These are phyloP conservation scores for Mactra quadrangularis DNA, from an alignment of 1,140 invertebrate genomes.

Conservation along the genomic window DNA sequence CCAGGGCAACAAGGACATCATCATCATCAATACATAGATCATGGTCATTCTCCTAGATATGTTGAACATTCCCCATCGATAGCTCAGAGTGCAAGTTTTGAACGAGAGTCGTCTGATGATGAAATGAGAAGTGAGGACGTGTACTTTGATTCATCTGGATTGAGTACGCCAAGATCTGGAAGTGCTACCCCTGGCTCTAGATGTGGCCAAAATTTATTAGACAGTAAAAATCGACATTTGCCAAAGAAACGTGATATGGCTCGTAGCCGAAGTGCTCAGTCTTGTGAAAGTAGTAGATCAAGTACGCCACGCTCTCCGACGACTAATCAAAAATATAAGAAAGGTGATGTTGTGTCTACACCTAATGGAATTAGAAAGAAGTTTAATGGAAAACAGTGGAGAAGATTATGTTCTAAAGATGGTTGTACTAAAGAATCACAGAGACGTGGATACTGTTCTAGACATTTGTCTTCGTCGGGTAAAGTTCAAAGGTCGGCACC, in stretches of 20 bases:
- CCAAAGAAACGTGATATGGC: conserved; percentile 79
- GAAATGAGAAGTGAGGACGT: conserved; percentile 79
- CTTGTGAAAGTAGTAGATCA: conserved; percentile 80
- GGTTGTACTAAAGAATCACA: conserved; percentile 99
- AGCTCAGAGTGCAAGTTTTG: conserved; percentile 71
- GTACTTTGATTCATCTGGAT: conserved; percentile 79
- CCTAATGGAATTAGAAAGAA: conserved; percentile 99
- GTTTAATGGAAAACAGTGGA: conserved; percentile 99
- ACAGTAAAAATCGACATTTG: conserved; percentile 71
- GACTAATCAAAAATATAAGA: conserved; percentile 96
- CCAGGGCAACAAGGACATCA: conserved; percentile 84
- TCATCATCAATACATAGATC: conserved; percentile 86
- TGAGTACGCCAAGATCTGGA: conserved; percentile 80
- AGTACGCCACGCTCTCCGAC: conserved; percentile 84
- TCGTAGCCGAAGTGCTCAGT: conserved; percentile 81
- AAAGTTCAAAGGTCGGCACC: conserved; percentile 82
- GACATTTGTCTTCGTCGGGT: conserved; percentile 95
- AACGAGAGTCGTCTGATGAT: conserved; percentile 79
- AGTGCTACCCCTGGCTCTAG: conserved; percentile 84
- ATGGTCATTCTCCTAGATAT: conserved; percentile 18
- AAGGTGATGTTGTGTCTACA: conserved; percentile 98
- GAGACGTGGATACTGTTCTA: conserved; percentile 96
- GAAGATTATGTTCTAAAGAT: conserved; percentile 96
- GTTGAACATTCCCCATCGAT: conserved; percentile 63
- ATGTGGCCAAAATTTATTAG: conserved; percentile 73